Evolutionary conservation across 1,140 invertebrate species (phyloP), one percentile per base, ranked within the genome.

Genomic region (Drosophila willistoni): DNA sequence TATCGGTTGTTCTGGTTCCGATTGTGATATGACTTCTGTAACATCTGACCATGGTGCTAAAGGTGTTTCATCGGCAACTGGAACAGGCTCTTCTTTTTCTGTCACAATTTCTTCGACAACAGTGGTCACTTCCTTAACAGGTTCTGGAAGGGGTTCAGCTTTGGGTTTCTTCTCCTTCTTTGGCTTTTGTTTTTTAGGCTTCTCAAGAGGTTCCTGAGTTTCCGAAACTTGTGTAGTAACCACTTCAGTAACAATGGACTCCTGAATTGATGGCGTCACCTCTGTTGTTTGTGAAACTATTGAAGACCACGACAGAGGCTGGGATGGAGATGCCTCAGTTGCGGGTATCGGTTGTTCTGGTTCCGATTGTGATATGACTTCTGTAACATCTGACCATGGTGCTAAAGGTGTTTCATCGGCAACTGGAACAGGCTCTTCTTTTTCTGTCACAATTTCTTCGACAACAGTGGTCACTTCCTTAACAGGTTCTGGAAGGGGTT

Each of bases 131-230:
- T 62, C 36, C 7, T 25, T 56, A 19, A 44, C 36, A 1, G 69
- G 54, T 22, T 68, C 60, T 7, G 64, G 10, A 14, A 42, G n/a
- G 12, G 42, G 51, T 12, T 65, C 66, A 1, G 1, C 2, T 12
- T 77, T 64, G 0, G 54, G 5, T 54, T 73, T 77, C n/a, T 61
- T 57, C 0, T 78, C 71, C n/a, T 78, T 75, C 36, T 56, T 83
- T 2, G 59, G 0, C 33, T 83, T 78, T 44, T 69, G 36, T 36
- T 33, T 67, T 44, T 36, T 41, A 5, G 34, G 51, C 12, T 62
- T 62, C 25, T 66, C 44, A 14, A 29, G 56, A 0, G 36, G 41
- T 5, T 17, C 13, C 22, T 29, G 0, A 6, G 1, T 14, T 62
- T 68, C 25, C 7, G 36, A 9, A 36, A 55, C 59, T 13, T 7